A percentile compares a stretch with the other conserved stretches of the same genome.
Conservation (phyloP, 2,797 vertebrate genomes). For the Arrhamphus sclerolepis region DNA sequence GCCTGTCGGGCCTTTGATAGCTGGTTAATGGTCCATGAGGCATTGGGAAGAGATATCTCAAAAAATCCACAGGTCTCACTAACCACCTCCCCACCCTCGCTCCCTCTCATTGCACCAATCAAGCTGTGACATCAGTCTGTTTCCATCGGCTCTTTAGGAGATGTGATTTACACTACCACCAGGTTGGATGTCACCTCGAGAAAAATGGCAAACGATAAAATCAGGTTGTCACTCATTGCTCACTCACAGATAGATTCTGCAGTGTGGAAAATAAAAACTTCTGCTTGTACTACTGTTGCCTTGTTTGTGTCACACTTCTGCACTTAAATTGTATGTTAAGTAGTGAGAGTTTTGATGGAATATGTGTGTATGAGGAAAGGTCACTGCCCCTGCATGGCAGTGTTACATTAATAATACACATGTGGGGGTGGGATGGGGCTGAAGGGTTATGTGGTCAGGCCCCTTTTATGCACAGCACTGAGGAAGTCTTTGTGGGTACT, state of each 20-base stretch:
- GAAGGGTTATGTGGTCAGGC: constrained; percentile 77
- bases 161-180: constrained; percentile 85
- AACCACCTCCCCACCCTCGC: constrained; percentile 55
- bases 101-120: constrained; percentile 62
- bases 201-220: constrained; percentile 94
- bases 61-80: constrained; percentile 79
- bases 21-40: constrained; percentile 78
- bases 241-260: too few relatives aligned
- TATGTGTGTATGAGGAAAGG: constrained; percentile 79
- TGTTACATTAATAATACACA: constrained; percentile 89
- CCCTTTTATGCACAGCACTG: constrained; percentile 79
- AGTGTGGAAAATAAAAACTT: too few relatives aligned
- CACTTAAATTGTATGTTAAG: constrained; percentile 69
- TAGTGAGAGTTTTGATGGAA: constrained; percentile 79
- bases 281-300: not conserved
- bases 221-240: too few relatives aligned
- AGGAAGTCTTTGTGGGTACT: constrained; percentile 79
- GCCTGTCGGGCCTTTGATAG: constrained; percentile 83
- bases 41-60: constrained; percentile 79
- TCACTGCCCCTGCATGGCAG: constrained; percentile 78
- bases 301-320: constrained; percentile 4
- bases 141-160: constrained; percentile 86
- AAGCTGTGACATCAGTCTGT: constrained; percentile 74
- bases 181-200: constrained; percentile 81
- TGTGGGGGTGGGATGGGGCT: constrained; percentile 65